phyloP scores from a whole-genome alignment of 37 sponge, comb jelly and placozoan genomes.

The Cladorhizidae sp. region DNA sequence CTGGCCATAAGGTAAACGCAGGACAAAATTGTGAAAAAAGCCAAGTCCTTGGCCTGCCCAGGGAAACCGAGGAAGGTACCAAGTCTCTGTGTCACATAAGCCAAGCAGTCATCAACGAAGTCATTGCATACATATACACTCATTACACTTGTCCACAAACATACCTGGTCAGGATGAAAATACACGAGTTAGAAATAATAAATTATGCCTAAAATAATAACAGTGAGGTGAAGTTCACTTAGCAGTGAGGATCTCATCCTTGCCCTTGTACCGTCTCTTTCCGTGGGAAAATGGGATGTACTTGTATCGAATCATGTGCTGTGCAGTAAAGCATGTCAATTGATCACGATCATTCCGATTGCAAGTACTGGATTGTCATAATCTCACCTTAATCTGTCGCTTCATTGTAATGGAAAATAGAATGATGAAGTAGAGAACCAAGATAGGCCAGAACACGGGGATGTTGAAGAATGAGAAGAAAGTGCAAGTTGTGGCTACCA shows the following conservation, averaged over 20 bases:
- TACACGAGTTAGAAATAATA: no score
- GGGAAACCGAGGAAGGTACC: no score
- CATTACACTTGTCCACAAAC: no score
- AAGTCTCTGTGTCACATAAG: no score
- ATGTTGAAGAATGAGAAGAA: constrained; percentile 87
- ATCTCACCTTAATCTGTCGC: constrained; percentile 87
- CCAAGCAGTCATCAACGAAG: no score
- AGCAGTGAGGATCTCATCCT: constrained; percentile 63
- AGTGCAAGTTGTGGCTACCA: constrained; percentile 80
- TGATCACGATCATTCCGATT: background rate
- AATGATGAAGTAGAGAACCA: constrained; percentile 86
- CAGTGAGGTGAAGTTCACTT: background rate
- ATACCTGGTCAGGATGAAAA: no score
- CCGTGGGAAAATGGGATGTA: constrained; percentile 96
- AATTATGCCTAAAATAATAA: no score
- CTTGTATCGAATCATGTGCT: constrained; percentile 95
- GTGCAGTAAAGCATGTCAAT: background rate
- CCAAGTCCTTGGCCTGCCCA: no score
- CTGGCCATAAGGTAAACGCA: no score
- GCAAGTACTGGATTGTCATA: no score
- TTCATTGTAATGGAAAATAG: constrained; percentile 92
- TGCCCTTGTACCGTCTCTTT: constrained; percentile 87
- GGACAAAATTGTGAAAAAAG: no score
- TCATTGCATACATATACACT: no score
- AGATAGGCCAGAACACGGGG: constrained; percentile 93